These are phyloP conservation scores for Apostichopus parvimensis DNA, from an alignment of 35 echinoderm and acorn worm genomes.

Conservation along the genomic window DNA sequence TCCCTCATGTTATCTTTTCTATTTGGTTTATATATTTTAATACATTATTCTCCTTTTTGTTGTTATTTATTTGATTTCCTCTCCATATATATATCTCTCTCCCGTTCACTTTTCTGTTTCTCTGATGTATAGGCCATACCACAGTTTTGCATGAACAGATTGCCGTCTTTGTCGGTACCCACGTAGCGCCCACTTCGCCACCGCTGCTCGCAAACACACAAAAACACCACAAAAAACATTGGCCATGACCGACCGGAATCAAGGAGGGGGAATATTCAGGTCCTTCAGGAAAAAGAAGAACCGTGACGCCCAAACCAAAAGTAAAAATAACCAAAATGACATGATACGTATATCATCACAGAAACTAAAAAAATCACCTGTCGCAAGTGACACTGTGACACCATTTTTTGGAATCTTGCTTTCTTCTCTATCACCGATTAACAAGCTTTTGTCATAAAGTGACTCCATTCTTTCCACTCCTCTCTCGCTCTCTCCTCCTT, in stretches of 20 bases:
- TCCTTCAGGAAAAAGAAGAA: constrained; percentile 41
- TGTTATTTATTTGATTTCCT: background rate
- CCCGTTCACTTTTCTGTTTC: constrained; percentile 3
- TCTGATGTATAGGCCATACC: constrained; percentile 7
- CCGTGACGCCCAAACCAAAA: constrained; percentile 17
- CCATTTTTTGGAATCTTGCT: background rate
- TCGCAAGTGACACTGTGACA: background rate
- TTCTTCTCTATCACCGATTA: background rate
- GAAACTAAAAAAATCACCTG: background rate
- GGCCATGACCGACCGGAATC: constrained; percentile 30
- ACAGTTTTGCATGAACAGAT: constrained; percentile 40
- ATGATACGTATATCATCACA: background rate
- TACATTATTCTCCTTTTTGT: too few relatives aligned
- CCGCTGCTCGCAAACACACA: background rate
- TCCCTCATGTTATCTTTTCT: too few relatives aligned
- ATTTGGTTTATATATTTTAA: too few relatives aligned
- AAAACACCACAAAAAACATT: background rate
- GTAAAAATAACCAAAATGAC: background rate
- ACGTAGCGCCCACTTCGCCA: constrained; percentile 8
- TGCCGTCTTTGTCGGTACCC: constrained; percentile 29
- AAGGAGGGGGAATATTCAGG: constrained; percentile 39
- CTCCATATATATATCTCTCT: background rate
- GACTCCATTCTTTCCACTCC: background rate
- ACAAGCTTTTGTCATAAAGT: background rate
- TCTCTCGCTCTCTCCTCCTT: background rate